phyloP scores from a whole-genome alignment of 1,140 invertebrate species.

The Notospermus geniculatus region DNA sequence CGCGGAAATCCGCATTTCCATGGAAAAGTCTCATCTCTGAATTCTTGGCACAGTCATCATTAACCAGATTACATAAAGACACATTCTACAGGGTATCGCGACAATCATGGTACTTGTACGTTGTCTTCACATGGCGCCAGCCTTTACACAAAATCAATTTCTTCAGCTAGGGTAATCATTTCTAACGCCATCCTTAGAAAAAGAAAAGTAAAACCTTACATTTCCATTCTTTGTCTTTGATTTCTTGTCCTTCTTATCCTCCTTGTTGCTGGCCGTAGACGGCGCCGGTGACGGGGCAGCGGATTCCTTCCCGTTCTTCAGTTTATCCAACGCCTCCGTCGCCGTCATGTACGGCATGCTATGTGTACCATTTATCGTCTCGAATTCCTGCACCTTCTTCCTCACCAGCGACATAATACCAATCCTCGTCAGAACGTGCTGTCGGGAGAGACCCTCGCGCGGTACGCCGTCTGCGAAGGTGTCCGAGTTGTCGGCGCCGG shows the following conservation, averaged over 20 bases:
- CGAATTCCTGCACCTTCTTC: conserved; percentile 99
- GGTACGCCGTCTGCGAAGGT: conserved; percentile 99
- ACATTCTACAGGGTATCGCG: no score
- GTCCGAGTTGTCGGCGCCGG: conserved; percentile 95
- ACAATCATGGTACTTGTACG: no score
- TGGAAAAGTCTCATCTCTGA: no score
- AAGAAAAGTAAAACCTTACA: conserved; percentile 11
- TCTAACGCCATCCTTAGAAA: no score
- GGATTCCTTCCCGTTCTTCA: conserved; percentile 57
- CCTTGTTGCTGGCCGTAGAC: conserved; percentile 46
- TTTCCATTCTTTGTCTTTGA: conserved; percentile 29
- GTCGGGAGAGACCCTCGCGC: conserved; percentile 93
- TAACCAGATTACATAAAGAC: no score
- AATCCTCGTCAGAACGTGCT: conserved; percentile 97
- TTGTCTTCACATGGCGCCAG: no score
- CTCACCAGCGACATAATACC: conserved; percentile 99
- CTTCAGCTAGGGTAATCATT: no score
- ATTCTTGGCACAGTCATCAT: no score
- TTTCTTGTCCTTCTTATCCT: conserved; percentile 24
- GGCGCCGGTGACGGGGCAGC: conserved; percentile 69
- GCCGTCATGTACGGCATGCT: conserved; percentile 84
- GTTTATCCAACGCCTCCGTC: conserved; percentile 64
- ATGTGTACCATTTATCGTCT: conserved; percentile 95
- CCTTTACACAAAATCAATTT: no score
- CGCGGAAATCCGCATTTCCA: no score